These are phyloP conservation scores for Pristionchus japonicus DNA, from an alignment of 2,888 invertebrate species.

Conservation along the genomic window DNA sequence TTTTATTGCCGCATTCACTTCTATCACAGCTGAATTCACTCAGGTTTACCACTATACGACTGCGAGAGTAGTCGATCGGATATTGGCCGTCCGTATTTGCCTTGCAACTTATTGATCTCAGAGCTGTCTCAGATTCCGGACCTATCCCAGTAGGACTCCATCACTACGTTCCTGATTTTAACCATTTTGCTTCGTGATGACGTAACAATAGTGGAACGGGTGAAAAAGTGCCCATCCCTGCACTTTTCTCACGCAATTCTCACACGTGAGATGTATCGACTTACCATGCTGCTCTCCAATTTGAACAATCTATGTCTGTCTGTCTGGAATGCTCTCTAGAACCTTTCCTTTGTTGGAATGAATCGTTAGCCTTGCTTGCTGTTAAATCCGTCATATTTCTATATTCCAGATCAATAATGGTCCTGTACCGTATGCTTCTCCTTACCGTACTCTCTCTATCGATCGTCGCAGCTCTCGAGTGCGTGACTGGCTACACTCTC, in stretches of 20 bases:
- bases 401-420: constrained; percentile 14
- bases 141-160: no score
- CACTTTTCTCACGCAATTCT: not conserved
- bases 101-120: not conserved
- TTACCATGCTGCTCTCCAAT: not conserved
- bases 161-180: no score
- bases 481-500: constrained; percentile 45
- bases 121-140: not conserved
- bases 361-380: no score
- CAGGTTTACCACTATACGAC: not conserved
- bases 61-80: not conserved
- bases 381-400: no score
- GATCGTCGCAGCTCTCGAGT: constrained; percentile 31
- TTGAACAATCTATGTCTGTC: not conserved
- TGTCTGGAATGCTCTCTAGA: not conserved
- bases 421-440: constrained; percentile 38
- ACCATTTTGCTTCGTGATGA: not conserved
- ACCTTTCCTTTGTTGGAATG: not conserved
- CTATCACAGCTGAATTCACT: not conserved
- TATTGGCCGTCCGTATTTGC: not conserved
- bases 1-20: not conserved
- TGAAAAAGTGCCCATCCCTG: not conserved
- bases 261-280: not conserved
- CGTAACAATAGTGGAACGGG: not conserved
- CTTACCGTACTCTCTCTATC: constrained; percentile 29